phyloP scores from a whole-genome alignment of 2,888 invertebrate species.

The Azorinus chamasolen region DNA sequence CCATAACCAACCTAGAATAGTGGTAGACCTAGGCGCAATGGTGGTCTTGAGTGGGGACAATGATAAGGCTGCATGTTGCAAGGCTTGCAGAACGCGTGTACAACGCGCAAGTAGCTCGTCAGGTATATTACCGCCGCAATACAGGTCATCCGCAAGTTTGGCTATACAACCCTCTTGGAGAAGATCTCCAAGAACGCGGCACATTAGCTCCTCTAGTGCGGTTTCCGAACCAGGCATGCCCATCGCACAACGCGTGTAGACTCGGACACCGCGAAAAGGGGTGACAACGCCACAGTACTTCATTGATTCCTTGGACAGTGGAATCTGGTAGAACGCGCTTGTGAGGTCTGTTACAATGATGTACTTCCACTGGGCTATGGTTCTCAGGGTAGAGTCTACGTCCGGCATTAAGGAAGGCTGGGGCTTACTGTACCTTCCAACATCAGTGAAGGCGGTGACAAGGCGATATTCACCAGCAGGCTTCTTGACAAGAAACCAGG shows the following conservation, averaged over 20 bases:
- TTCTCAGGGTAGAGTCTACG: too few relatives aligned
- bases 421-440: too few relatives aligned
- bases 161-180: conserved; percentile 56
- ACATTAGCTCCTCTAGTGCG: conserved; percentile 63
- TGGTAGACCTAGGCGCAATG: conserved; percentile 8
- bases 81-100: conserved; percentile 37
- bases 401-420: too few relatives aligned
- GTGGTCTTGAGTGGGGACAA: conserved; percentile 11
- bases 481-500: conserved; percentile 69
- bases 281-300: too few relatives aligned
- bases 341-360: too few relatives aligned
- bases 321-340: too few relatives aligned
- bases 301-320: too few relatives aligned
- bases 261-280: too few relatives aligned
- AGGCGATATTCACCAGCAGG: conserved; percentile 54
- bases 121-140: conserved; percentile 61
- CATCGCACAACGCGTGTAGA: too few relatives aligned
- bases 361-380: too few relatives aligned
- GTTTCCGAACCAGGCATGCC: too few relatives aligned
- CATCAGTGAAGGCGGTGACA: conserved; percentile 66
- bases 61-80: conserved; percentile 21
- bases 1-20: conserved; percentile 23
- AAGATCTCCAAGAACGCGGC: conserved; percentile 57
- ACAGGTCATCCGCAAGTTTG: conserved; percentile 68
- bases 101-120: conserved; percentile 48